Conservation (phyloP, 2,113 vertebrate genomes). For the Esox niger region DNA sequence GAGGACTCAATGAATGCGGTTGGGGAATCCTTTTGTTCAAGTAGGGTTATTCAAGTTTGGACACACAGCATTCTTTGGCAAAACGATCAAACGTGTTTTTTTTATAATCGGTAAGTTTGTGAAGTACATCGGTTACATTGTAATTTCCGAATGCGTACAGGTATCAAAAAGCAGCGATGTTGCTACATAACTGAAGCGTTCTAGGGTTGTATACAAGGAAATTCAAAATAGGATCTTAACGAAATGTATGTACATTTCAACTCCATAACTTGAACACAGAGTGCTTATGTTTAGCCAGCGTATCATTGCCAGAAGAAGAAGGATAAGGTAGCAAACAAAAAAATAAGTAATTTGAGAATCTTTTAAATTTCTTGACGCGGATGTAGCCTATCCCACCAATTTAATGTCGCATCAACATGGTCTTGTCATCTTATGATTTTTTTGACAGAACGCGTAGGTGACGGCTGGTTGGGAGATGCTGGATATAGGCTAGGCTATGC, state of each 20-base stretch:
- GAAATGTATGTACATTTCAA: not conserved
- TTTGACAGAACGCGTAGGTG: conserved; percentile 67
- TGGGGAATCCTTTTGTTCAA: not conserved
- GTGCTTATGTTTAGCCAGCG: not conserved
- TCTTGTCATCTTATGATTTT: conserved; percentile 65
- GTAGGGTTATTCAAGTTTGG: conserved; percentile 11
- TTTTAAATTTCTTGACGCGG: not conserved
- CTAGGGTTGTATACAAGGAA: not conserved
- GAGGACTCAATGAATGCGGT: not conserved
- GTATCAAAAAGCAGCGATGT: not conserved
- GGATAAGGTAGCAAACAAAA: not conserved
- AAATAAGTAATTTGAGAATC: conserved; percentile 5
- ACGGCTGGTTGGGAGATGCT: conserved; percentile 47
- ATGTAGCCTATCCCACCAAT: conserved; percentile 28
- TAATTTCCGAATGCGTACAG: conserved; percentile 22
- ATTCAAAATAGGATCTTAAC: not conserved
- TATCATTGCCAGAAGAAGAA: not conserved
- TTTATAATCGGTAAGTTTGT: conserved; percentile 34
- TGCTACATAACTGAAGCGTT: not conserved
- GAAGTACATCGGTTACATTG: conserved; percentile 16
- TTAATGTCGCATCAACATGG: conserved; percentile 53
- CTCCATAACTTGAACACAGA: not conserved
- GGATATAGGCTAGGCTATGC: conserved; percentile 45
- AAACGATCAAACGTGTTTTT: conserved; percentile 14
- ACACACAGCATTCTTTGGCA: not conserved